Evolutionary conservation across 2,797 vertebrate genomes (phyloP), one percentile per base, ranked within the genome.

Genomic region (Rhinella marina): DNA sequence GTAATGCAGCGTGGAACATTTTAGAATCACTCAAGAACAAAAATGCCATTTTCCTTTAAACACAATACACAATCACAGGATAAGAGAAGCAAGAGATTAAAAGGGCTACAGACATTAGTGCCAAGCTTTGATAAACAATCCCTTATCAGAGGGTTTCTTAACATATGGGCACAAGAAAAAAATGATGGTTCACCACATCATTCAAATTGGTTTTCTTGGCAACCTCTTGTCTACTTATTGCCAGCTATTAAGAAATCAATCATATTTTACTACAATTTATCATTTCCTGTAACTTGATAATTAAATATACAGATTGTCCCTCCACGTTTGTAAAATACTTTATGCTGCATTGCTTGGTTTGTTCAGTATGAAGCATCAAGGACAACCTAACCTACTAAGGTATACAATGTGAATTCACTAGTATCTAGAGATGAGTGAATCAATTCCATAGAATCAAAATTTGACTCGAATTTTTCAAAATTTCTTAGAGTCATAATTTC

Each of bases 31-130:
- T 79, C 54, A 57, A 86, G 91, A 90, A 57, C 61, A 84, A 88
- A 85, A 82, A 57, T 85, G 88, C 68, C 88, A 77, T 87, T 90
- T 82, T 88, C 88, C 78, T 57, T 82, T 72, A 87, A 68, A 89
- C 70, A 89, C 90, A 86, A 86, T 87, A 84, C n/a, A 88, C 85
- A 82, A 76, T 89, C 87, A 86, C 66, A 79, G 54, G 77, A 79
- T 79, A 79, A 29, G 77, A 57, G 54, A 56, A 79, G n/a, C 52
- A 79, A 1, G 10, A 56, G 77, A 79, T 57, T 79, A 79, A 19
- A 79, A 79, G 25, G 76, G 8, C 54, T 59, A 29, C 25, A 32
- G 7, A 29, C n/a, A 19, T 57, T 59, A 59, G 54, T 21, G 54
- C 77, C 52, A 57, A 56, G 27, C 19, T 79, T 79, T 79, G 75